Base-by-base conservation (phyloP, 2,797 vertebrate species). In the Crypturellus tataupa region DNA sequence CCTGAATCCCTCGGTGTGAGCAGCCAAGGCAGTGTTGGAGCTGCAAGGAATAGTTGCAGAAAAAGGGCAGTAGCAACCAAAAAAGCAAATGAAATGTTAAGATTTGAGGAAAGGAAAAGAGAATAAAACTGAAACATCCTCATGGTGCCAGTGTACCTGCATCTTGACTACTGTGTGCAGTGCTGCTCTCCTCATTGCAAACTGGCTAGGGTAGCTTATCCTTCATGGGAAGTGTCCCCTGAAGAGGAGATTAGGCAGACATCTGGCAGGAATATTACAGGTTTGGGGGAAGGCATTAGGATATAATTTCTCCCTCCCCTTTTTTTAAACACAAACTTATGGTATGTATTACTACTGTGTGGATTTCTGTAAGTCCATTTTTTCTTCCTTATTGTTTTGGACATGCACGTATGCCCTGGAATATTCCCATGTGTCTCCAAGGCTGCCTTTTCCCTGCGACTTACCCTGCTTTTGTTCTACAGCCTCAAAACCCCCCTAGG, bases 391-490 rank as follows among this genome's bases (percentile, higher is more conserved):
- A 20, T 25, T 5, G 10, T 8, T 79, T 71, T 35, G 29, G 64
- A 21, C 10, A 10, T 4, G 3, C 12, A 39, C 49, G 10, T 29
- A n/a, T n/a, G 40, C 3, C 6, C 6, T 0, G 1, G 17, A 49
- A 8, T 67, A 33, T 71, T 81, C 2, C 3, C 16, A 19, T 63
- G 63, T 27, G 4, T 67, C 27, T 55, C 67, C 42, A 47, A 73
- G 24, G 6, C 55, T 78, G 39, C 33, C 19, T 71, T 63, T 20
- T n/a, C 35, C 23, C 4, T 51, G 39, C 13, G 69, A 18, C 70
- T 70, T 58, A 37, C 37, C 80, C 40, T 64, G 19, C 27, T 53
- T 53, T 47, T 70, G 2, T 59, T 84, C 18, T 67, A 16, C 42
- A 49, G 23, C 42, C 42, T 78, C 42, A 63, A 64, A 42, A 18